Conservation (phyloP, 2,113 vertebrate species). For the Rhynchopsitta pachyrhyncha region DNA sequence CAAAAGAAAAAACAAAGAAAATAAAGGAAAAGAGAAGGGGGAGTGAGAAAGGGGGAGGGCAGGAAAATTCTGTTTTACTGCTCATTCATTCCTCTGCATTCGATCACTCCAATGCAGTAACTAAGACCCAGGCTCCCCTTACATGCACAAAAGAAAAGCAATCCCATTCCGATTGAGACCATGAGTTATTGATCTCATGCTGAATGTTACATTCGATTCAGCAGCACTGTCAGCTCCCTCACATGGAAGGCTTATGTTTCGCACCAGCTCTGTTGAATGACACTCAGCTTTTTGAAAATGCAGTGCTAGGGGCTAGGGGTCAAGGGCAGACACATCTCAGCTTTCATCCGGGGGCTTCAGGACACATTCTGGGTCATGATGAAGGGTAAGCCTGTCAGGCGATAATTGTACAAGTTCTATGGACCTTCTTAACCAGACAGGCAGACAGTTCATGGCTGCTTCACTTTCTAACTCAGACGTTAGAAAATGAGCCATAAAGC, state of each 20-base stretch:
- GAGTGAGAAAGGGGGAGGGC: not conserved
- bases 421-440: not conserved
- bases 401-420: not conserved
- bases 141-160: conserved; percentile 63
- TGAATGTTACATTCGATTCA: conserved; percentile 63
- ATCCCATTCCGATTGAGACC: conserved; percentile 64
- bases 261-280: conserved; percentile 54
- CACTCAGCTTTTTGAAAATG: conserved; percentile 42
- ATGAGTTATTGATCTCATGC: conserved; percentile 59
- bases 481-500: conserved; percentile 42
- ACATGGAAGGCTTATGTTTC: conserved; percentile 44
- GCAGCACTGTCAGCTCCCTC: conserved; percentile 43
- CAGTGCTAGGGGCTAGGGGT: not conserved
- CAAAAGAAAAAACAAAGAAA: not conserved
- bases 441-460: not conserved
- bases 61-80: conserved; percentile 9
- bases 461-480: conserved; percentile 8
- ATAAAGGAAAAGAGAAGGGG: not conserved
- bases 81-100: conserved; percentile 42
- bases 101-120: conserved; percentile 14
- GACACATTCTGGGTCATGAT: not conserved
- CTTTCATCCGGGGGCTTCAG: conserved; percentile 29
- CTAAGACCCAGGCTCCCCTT: conserved; percentile 58
- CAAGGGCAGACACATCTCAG: conserved; percentile 49
- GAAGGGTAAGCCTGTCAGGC: not conserved